Evolutionary conservation across 2,888 invertebrate genomes (phyloP).

Genomic region (Rhingia campestris): DNA sequence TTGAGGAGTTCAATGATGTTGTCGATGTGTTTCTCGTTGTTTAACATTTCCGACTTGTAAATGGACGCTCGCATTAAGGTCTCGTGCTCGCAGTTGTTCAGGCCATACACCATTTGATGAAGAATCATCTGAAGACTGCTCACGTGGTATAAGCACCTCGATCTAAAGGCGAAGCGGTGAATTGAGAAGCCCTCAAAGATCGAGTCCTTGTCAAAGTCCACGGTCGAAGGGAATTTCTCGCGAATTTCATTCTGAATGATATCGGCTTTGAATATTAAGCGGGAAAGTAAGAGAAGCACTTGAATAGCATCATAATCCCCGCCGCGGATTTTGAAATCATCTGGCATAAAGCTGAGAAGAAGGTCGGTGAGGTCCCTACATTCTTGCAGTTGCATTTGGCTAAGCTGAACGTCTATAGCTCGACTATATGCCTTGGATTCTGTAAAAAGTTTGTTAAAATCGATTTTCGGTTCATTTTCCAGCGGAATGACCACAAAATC

Average conservation of each 20-base stretch:
- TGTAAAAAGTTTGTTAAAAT: slow-evolving; percentile 88
- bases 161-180: slow-evolving; percentile 94
- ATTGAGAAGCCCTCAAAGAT: slow-evolving; percentile 92
- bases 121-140: slow-evolving; percentile 89
- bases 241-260: slow-evolving; percentile 94
- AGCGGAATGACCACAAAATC: slow-evolving; percentile 79
- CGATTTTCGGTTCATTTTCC: slow-evolving; percentile 84
- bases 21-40: slow-evolving; percentile 95
- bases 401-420: slow-evolving; percentile 94
- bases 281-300: slow-evolving; percentile 91
- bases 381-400: slow-evolving; percentile 93
- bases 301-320: slow-evolving; percentile 97
- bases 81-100: slow-evolving; percentile 92
- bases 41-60: slow-evolving; percentile 92
- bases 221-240: slow-evolving; percentile 91
- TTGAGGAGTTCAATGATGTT: slow-evolving; percentile 93
- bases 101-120: slow-evolving; percentile 87
- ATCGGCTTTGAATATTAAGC: slow-evolving; percentile 92
- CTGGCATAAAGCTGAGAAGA: slow-evolving; percentile 96
- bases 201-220: slow-evolving; percentile 88
- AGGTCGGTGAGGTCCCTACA: slow-evolving; percentile 92
- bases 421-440: slow-evolving; percentile 87
- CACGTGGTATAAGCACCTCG: slow-evolving; percentile 89
- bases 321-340: slow-evolving; percentile 90
- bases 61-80: slow-evolving; percentile 92